These are phyloP conservation scores for Balanococcus diminutus DNA, from an alignment of 2,888 invertebrate species.

Conservation along the genomic window DNA sequence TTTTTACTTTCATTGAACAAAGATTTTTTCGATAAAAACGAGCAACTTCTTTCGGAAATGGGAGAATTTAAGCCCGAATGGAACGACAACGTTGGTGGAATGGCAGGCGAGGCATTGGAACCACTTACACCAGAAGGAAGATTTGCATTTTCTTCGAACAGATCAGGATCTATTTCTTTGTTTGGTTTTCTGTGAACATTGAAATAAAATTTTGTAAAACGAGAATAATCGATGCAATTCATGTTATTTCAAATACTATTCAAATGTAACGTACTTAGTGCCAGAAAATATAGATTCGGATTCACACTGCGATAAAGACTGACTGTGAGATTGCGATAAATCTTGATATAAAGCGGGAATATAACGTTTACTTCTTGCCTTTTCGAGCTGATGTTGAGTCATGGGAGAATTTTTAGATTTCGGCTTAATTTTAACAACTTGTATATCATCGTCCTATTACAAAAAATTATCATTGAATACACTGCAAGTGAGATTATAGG, in stretches of 20 bases:
- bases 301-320: background rate
- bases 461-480: background rate
- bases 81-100: background rate
- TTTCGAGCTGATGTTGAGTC: slow-evolving; percentile 46
- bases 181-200: background rate
- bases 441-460: slow-evolving; percentile 22
- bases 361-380: slow-evolving; percentile 8
- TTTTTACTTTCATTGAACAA: background rate
- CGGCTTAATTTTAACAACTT: background rate
- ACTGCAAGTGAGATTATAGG: no score
- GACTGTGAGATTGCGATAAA: slow-evolving; percentile 39
- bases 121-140: background rate
- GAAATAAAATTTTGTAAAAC: background rate
- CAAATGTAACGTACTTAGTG: background rate
- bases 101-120: background rate
- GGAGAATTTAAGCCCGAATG: background rate
- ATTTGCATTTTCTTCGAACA: slow-evolving; percentile 35
- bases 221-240: background rate
- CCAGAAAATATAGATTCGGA: background rate
- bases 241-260: background rate
- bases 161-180: background rate
- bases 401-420: slow-evolving; percentile 43
- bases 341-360: slow-evolving; percentile 47
- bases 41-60: background rate
- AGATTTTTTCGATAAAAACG: background rate